phyloP scores from a whole-genome alignment of 2,888 invertebrate species.

The Eilema sororculum region DNA sequence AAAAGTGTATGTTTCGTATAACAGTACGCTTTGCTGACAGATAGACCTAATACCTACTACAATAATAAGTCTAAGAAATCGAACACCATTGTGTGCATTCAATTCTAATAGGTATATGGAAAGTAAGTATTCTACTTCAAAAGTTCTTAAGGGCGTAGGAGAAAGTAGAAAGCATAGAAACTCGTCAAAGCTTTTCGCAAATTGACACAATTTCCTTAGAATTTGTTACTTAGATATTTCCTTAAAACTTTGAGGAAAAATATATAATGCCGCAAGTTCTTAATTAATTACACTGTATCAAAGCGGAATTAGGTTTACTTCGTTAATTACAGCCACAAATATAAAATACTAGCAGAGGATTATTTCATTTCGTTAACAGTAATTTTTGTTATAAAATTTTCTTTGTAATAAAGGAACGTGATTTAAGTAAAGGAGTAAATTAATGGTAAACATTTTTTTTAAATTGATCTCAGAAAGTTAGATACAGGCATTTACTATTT shows the following conservation, averaged over 20 bases:
- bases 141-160: slow-evolving; percentile 21
- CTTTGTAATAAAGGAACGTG: background rate
- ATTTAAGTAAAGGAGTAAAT: background rate
- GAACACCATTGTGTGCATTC: background rate
- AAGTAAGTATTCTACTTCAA: background rate
- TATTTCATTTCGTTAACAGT: slow-evolving; percentile 9
- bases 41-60: too few relatives aligned
- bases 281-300: slow-evolving; percentile 24
- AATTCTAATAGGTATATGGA: background rate
- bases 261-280: slow-evolving; percentile 26
- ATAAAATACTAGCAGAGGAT: slow-evolving; percentile 19
- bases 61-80: background rate
- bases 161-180: slow-evolving; percentile 22
- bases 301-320: slow-evolving; percentile 15
- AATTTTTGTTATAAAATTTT: background rate
- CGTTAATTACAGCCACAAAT: slow-evolving; percentile 23
- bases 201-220: slow-evolving; percentile 26
- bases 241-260: slow-evolving; percentile 12
- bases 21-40: background rate
- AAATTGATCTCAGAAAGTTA: slow-evolving; percentile 30
- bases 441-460: background rate
- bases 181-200: slow-evolving; percentile 20
- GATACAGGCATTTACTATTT: slow-evolving; percentile 58
- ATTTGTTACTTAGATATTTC: slow-evolving; percentile 22
- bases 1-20: background rate